Evolutionary conservation across 2,113 vertebrate species (phyloP).

Genomic region (Picathartes gymnocephalus): DNA sequence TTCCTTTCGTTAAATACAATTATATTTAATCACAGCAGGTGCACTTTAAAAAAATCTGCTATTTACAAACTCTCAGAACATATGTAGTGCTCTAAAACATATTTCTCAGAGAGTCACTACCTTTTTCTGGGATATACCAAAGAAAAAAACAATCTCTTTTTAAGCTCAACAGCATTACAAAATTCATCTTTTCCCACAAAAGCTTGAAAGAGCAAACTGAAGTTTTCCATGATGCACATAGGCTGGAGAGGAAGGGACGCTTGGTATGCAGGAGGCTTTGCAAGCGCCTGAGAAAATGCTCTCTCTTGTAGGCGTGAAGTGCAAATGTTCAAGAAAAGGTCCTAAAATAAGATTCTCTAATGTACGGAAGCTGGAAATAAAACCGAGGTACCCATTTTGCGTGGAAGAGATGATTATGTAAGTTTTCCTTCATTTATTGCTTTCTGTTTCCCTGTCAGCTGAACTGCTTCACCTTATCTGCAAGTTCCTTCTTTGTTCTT

Average conservation of each 20-base stretch:
- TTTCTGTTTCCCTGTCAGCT: neutral
- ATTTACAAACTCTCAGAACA: neutral
- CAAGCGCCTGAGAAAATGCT: constrained; percentile 17
- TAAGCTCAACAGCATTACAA: neutral
- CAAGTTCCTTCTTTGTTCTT: constrained; percentile 26
- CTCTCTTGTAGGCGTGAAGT: constrained; percentile 87
- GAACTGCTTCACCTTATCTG: neutral
- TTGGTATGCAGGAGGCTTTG: constrained; percentile 11
- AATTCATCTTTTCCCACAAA: neutral
- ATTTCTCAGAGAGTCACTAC: neutral
- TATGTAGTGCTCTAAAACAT: neutral
- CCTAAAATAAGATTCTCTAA: constrained; percentile 97
- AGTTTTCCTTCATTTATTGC: constrained; percentile 61
- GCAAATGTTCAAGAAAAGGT: constrained; percentile 94
- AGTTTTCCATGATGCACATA: neutral
- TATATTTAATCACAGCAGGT: constrained; percentile 46
- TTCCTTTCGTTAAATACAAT: neutral
- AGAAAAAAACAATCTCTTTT: neutral
- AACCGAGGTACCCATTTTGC: constrained; percentile 94
- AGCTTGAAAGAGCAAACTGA: neutral
- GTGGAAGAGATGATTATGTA: constrained; percentile 99
- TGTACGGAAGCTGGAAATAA: constrained; percentile 95
- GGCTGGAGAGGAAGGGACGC: neutral
- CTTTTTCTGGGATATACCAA: neutral
- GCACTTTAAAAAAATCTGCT: neutral